phyloP scores from a whole-genome alignment of 2,888 invertebrate species.

The Lasioglossum figueresi region DNA sequence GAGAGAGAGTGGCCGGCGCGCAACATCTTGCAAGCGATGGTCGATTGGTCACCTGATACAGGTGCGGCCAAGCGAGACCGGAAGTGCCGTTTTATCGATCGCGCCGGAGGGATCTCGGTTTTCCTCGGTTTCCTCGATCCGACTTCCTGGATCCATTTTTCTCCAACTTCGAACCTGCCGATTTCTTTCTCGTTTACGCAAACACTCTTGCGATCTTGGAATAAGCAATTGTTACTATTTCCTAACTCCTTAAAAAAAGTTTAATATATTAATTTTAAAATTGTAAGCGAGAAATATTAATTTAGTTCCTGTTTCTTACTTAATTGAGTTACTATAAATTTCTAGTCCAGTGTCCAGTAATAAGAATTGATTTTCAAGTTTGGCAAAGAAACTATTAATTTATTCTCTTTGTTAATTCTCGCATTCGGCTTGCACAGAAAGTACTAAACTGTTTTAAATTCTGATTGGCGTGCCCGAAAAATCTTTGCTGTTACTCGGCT shows the following conservation, averaged over 20 bases:
- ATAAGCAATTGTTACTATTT: background rate
- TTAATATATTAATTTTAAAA: too few relatives aligned
- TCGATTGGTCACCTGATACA: conserved; percentile 76
- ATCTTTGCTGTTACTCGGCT: background rate
- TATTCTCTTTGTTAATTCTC: background rate
- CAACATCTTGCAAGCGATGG: conserved; percentile 77
- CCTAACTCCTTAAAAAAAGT: too few relatives aligned
- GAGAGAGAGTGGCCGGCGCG: conserved; percentile 22
- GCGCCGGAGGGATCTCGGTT: conserved; percentile 40
- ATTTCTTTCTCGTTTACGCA: background rate
- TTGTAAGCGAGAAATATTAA: too few relatives aligned
- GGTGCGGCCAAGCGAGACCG: conserved; percentile 71
- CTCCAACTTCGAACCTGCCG: background rate
- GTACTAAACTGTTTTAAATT: background rate
- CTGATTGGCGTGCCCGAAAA: background rate
- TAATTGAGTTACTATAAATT: too few relatives aligned
- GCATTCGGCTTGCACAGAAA: background rate
- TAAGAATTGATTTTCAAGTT: too few relatives aligned
- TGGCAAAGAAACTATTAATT: too few relatives aligned
- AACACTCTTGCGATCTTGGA: background rate
- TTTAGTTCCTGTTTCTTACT: too few relatives aligned
- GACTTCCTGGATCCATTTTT: background rate
- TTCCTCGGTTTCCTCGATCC: conserved; percentile 37
- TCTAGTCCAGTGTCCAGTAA: too few relatives aligned
- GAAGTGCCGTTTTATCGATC: conserved; percentile 73